phyloP scores from a whole-genome alignment of 2,113 vertebrate species.

The Hemiscyllium ocellatum region DNA sequence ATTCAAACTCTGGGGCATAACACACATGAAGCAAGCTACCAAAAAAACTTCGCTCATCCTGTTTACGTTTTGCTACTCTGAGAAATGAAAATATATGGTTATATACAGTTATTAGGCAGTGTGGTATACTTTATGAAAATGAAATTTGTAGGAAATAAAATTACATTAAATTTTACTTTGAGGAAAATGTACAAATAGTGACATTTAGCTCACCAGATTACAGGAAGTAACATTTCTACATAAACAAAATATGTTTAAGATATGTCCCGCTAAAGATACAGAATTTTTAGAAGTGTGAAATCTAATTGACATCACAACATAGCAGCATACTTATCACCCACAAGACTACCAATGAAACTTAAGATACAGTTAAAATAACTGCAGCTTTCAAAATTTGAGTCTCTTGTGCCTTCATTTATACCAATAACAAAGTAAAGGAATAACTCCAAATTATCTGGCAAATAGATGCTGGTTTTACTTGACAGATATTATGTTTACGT shows the following conservation, averaged over 20 bases:
- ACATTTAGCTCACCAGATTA: background rate
- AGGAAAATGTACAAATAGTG: background rate
- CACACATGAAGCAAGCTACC: constrained; percentile 88
- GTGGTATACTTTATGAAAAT: background rate
- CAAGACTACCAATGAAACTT: background rate
- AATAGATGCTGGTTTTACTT: background rate
- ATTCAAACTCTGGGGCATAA: constrained; percentile 93
- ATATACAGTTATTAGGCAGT: background rate
- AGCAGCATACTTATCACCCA: background rate
- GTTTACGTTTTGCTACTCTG: constrained; percentile 81
- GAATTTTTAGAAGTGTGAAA: background rate
- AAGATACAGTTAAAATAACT: background rate
- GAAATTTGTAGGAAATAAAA: background rate
- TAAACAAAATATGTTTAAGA: background rate
- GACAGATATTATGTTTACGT: background rate
- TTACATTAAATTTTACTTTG: background rate
- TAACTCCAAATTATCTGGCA: background rate
- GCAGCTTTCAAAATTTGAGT: background rate
- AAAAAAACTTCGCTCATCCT: constrained; percentile 91
- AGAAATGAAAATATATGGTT: constrained; percentile 38
- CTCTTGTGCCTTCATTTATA: background rate
- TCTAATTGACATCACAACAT: background rate
- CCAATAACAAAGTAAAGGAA: background rate
- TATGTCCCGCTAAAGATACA: background rate
- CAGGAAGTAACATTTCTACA: background rate